phyloP scores from a whole-genome alignment of 2,797 vertebrate genomes.

The Eidolon dupreanum region DNA sequence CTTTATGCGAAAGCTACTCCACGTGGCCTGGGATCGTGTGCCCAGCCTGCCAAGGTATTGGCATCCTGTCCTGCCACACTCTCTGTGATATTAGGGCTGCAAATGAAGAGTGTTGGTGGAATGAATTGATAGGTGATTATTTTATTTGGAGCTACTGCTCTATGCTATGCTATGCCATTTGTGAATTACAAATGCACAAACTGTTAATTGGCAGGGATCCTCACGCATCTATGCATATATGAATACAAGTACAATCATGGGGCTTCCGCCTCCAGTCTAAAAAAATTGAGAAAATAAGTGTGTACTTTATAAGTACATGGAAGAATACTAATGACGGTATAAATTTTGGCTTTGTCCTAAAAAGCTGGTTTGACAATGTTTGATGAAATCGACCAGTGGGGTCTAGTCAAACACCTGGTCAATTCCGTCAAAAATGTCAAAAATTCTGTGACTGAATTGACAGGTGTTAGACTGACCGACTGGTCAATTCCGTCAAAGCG shows the following conservation, averaged over 20 bases:
- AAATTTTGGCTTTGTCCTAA: neutral
- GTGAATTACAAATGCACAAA: neutral
- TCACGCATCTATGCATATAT: neutral
- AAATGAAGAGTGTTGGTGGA: neutral
- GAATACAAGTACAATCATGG: neutral
- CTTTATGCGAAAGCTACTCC: neutral
- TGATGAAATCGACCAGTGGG: neutral
- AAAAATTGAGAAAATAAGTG: neutral
- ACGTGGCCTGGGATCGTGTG: neutral
- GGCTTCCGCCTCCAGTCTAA: neutral
- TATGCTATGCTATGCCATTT: neutral
- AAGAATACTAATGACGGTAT: neutral
- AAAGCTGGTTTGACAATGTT: slow-evolving; percentile 17
- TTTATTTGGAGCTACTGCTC: neutral
- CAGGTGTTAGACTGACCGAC: slow-evolving; percentile 63
- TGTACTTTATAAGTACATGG: neutral
- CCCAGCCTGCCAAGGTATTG: neutral
- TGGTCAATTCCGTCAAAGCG: slow-evolving; percentile 35
- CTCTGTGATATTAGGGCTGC: neutral
- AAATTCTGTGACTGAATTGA: slow-evolving; percentile 46
- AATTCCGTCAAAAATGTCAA: slow-evolving; percentile 69
- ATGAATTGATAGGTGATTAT: neutral
- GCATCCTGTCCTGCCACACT: neutral
- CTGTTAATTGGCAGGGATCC: neutral
- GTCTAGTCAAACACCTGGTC: slow-evolving; percentile 57